Evolutionary conservation across 2,113 vertebrate genomes (phyloP).

Genomic region (Sylvilagus bachmani): DNA sequence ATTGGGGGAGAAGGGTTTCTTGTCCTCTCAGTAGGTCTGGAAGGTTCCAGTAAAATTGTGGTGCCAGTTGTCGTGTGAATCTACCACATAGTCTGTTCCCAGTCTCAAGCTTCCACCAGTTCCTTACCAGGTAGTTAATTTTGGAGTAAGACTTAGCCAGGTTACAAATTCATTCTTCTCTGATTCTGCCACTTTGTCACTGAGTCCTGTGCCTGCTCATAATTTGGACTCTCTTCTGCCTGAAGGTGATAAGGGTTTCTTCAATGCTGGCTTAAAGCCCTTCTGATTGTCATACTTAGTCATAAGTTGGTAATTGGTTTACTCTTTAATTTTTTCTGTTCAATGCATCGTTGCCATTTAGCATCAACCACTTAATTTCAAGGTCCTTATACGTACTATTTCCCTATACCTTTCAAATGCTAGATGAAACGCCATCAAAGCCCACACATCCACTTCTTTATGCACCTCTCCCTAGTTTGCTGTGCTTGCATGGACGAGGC

Average conservation of each 20-base stretch:
- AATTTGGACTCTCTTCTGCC: not conserved
- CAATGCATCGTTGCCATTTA: not conserved
- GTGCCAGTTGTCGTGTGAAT: not conserved
- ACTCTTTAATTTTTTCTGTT: not conserved
- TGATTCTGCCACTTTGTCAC: not conserved
- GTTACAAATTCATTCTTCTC: not conserved
- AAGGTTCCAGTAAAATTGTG: not conserved
- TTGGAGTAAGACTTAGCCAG: not conserved
- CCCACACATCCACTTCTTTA: not conserved
- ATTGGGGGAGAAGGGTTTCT: fast-evolving
- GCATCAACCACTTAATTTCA: not conserved
- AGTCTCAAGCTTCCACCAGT: not conserved
- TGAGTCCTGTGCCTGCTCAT: not conserved
- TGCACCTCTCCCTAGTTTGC: not conserved
- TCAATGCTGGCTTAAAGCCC: not conserved
- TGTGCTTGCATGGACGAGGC: not conserved
- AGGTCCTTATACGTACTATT: not conserved
- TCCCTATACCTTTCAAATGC: not conserved
- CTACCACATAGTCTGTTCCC: not conserved
- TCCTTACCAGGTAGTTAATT: not conserved
- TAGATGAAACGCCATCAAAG: not conserved
- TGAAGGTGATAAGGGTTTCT: not conserved
- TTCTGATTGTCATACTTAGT: not conserved
- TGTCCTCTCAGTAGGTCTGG: not conserved
- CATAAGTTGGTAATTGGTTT: not conserved